Base-by-base conservation (phyloP, 2,113 vertebrate genomes). In the Chionis minor region DNA sequence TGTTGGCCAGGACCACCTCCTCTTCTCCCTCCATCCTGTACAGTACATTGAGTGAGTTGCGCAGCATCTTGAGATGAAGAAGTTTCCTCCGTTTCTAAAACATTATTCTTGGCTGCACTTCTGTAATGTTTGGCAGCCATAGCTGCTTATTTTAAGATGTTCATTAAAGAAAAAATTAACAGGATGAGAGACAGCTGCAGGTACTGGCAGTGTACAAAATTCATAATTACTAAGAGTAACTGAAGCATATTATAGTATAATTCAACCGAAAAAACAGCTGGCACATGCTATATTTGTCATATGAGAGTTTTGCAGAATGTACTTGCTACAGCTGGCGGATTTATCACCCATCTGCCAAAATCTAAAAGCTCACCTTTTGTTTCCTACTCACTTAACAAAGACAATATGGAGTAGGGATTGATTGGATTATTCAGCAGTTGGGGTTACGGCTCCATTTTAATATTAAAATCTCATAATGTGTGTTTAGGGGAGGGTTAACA, bases 131-230 rank as follows among this genome's bases (percentile, higher is more conserved):
- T 98, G 98, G 95, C 97, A 98, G 78, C 86, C 55, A 49, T 86
- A 90, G 69, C 91, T 96, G 91, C 94, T 96, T 96, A 97, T 98
- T 97, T 94, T 92, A 96, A 97, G 86, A 94, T 94, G 95, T 94
- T 96, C 91, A 83, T 96, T 97, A 96, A 91, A 96, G 75, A 91
- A 97, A 95, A 94, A 94, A 91, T 93, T 94, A 98, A 88, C 86
- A 96, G 96, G 75, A 96, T 98, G 97, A 98, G 95, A 97, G 97
- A 96, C 98, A 98, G 98, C 97, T 98, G 98, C 97, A 98, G 98
- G 98, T 98, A 98, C 95, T 98, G 94, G 95, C 97, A 98, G 78
- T 97, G 96, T 97, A 97, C 93, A 97, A 97, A 98, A 98, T 97
- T 86, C 90, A 24, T 98, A 97, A 98, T 98, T 98, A 96, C 97